These are phyloP conservation scores for Whitmania pigra DNA, from an alignment of 1,140 invertebrate species.

Conservation along the genomic window DNA sequence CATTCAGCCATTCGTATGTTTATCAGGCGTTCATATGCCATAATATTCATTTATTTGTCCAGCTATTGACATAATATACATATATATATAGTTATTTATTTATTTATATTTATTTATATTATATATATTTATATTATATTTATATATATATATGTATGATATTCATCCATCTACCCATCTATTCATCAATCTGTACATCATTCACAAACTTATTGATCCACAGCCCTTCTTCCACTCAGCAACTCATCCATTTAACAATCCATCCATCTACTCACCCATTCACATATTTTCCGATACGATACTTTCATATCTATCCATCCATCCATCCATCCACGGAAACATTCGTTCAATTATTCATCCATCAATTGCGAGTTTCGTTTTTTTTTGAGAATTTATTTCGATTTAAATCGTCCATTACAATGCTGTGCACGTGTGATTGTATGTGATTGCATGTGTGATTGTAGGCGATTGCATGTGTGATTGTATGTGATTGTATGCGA, in stretches of 20 bases:
- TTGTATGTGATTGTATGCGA: no score
- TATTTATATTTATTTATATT: no score
- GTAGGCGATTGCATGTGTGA: background rate
- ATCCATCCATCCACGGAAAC: background rate
- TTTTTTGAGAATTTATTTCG: background rate
- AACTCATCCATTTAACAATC: background rate
- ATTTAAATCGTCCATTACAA: background rate
- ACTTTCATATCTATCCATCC: constrained; percentile 1
- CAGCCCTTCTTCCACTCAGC: no score
- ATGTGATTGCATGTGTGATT: background rate
- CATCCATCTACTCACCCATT: background rate
- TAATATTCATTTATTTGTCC: background rate
- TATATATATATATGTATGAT: no score
- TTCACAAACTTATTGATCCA: background rate
- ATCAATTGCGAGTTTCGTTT: background rate
- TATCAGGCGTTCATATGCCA: background rate
- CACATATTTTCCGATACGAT: no score
- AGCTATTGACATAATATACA: background rate
- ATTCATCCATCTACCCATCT: background rate
- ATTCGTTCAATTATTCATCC: constrained; percentile 1
- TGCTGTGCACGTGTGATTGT: background rate
- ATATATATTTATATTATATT: no score
- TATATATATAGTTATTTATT: no score
- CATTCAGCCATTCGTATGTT: background rate
- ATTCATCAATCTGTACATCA: background rate